Percentiles rank a stretch among this genome's conserved stretches.
Evolutionary conservation across 1,140 invertebrate genomes (phyloP).

Genomic region (Paraescarpia echinospica): DNA sequence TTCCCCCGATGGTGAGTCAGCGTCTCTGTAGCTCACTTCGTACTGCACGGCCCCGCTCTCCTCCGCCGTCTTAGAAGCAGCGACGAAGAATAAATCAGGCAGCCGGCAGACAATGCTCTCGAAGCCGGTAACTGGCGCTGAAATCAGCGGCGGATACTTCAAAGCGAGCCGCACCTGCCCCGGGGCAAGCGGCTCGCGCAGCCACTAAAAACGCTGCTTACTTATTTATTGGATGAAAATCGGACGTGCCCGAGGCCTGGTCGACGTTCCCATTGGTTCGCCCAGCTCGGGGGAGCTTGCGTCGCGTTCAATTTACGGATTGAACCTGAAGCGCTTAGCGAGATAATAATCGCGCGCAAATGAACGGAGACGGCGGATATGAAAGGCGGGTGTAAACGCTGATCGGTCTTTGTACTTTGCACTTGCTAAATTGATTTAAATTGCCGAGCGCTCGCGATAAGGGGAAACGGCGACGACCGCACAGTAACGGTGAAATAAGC

Average conservation of each 20-base stretch:
- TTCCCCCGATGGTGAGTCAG: not conserved
- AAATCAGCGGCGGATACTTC: not conserved
- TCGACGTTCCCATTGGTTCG: not conserved
- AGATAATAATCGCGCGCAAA: not conserved
- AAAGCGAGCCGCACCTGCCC: not conserved
- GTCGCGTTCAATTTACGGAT: constrained; percentile 4
- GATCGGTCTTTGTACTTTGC: not conserved
- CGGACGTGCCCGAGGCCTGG: not conserved
- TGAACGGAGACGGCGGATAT: not conserved
- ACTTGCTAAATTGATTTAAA: constrained; percentile 6
- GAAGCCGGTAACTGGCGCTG: not conserved
- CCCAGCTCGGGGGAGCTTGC: not conserved
- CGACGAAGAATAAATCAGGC: not conserved
- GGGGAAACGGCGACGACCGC: not conserved
- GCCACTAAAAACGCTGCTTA: constrained; percentile 4
- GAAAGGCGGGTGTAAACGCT: constrained; percentile 3
- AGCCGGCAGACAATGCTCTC: not conserved
- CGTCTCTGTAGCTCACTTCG: not conserved
- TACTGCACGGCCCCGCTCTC: not conserved
- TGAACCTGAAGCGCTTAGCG: constrained; percentile 3
- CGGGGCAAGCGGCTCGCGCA: not conserved
- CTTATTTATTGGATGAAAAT: constrained; percentile 2
- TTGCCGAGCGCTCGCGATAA: not conserved
- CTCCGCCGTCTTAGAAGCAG: not conserved
- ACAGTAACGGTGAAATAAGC: not conserved